phyloP scores from a whole-genome alignment of 2,113 vertebrate genomes.

The Dendropsophus ebraccatus region DNA sequence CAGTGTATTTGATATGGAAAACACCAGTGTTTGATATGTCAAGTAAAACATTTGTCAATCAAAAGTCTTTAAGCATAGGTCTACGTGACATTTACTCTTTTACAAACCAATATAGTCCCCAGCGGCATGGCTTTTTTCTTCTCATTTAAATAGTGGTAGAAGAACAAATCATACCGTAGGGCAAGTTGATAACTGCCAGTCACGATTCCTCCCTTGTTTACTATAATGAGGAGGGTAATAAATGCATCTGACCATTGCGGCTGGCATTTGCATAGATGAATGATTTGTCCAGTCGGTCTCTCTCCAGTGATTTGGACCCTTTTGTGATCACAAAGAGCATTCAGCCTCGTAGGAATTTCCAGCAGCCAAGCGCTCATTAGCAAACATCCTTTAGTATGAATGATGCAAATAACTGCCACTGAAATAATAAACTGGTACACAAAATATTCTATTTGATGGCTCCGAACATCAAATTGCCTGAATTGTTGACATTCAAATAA shows the following conservation, averaged over 20 bases:
- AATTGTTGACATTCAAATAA: conserved; percentile 89
- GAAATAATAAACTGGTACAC: conserved; percentile 88
- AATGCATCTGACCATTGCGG: conserved; percentile 88
- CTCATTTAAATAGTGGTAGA: conserved; percentile 83
- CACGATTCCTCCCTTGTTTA: conserved; percentile 84
- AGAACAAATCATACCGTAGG: conserved; percentile 85
- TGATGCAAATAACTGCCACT: conserved; percentile 92
- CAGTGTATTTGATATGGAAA: conserved; percentile 81
- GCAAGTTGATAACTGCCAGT: conserved; percentile 87
- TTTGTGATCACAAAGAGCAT: conserved; percentile 93
- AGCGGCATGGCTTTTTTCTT: conserved; percentile 83
- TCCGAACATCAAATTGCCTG: conserved; percentile 85
- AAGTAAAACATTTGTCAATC: conserved; percentile 93
- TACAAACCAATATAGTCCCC: conserved; percentile 83
- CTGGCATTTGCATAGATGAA: conserved; percentile 95
- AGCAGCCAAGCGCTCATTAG: conserved; percentile 90
- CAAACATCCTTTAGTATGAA: conserved; percentile 88
- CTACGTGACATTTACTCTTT: conserved; percentile 91
- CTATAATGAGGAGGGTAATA: conserved; percentile 90
- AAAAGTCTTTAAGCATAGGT: conserved; percentile 84
- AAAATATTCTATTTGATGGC: conserved; percentile 89
- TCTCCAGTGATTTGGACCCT: conserved; percentile 86
- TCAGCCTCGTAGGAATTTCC: conserved; percentile 85
- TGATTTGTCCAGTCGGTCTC: conserved; percentile 88
- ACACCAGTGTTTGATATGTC: conserved; percentile 88